Evolutionary conservation across 2,113 vertebrate species (phyloP).

Genomic region (Scytalopus superciliaris): DNA sequence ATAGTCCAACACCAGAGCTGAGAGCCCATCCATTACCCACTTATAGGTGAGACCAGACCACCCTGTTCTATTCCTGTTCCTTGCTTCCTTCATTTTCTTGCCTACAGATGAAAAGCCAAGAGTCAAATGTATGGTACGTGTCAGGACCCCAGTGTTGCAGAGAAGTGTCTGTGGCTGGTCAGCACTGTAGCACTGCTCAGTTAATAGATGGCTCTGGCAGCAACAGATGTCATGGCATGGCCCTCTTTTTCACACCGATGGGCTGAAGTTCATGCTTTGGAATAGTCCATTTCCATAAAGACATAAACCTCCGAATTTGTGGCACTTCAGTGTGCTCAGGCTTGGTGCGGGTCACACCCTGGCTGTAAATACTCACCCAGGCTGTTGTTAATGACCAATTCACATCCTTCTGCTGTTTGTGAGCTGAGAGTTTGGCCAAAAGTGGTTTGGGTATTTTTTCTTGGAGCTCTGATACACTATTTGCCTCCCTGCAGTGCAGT

Average conservation of each 20-base stretch:
- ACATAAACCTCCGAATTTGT: no score
- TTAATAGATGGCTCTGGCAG: not conserved
- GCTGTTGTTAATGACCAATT: not conserved
- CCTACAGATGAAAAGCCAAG: not conserved
- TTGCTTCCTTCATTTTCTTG: not conserved
- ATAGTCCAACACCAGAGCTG: not conserved
- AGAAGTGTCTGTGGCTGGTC: not conserved
- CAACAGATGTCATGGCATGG: not conserved
- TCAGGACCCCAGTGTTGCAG: not conserved
- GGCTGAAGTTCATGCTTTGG: not conserved
- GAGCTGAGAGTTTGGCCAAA: not conserved
- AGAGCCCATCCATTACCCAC: rapidly evolving
- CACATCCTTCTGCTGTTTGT: not conserved
- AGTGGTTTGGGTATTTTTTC: not conserved
- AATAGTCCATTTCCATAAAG: not conserved
- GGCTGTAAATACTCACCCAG: not conserved
- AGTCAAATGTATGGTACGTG: rapidly evolving
- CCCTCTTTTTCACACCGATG: not conserved
- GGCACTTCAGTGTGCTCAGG: not conserved
- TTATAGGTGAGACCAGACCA: not conserved
- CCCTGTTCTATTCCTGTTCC: not conserved
- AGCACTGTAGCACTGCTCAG: not conserved
- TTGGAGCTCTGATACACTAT: not conserved
- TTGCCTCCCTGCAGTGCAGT: not conserved
- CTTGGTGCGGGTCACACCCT: rapidly evolving